phyloP scores from a whole-genome alignment of 1,140 invertebrate genomes.

The Forficula auricularia region DNA sequence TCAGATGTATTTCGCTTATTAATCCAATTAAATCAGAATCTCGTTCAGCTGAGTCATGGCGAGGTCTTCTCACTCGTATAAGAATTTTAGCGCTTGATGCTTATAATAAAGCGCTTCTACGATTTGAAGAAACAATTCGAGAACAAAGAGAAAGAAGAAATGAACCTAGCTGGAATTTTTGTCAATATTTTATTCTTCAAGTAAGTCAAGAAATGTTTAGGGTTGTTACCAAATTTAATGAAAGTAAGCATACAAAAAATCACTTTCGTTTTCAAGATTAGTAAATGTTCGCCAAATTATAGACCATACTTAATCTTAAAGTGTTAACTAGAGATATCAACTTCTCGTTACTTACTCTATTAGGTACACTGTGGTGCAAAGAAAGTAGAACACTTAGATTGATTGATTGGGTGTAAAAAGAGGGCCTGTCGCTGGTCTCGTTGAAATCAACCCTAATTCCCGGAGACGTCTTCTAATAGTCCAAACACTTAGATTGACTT shows the following conservation, averaged over 20 bases:
- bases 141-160: slow-evolving; percentile 77
- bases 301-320: no score
- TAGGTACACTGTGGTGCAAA: no score
- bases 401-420: no score
- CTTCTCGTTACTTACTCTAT: no score
- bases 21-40: slow-evolving; percentile 80
- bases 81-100: slow-evolving; percentile 67
- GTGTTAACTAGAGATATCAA: no score
- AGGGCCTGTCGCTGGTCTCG: no score
- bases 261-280: neutral
- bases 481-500: no score
- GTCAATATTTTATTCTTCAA: slow-evolving; percentile 82
- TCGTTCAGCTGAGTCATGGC: slow-evolving; percentile 75
- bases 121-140: slow-evolving; percentile 82
- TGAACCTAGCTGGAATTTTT: slow-evolving; percentile 83
- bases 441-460: no score
- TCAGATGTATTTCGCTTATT: slow-evolving; percentile 73
- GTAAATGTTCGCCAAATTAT: neutral
- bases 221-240: no score
- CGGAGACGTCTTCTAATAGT: no score
- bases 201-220: no score
- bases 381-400: no score
- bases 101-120: slow-evolving; percentile 67
- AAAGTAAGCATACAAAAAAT: neutral
- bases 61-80: slow-evolving; percentile 62